phyloP scores from a whole-genome alignment of 64 coral and sea anemone genomes.

The Actinia equina region DNA sequence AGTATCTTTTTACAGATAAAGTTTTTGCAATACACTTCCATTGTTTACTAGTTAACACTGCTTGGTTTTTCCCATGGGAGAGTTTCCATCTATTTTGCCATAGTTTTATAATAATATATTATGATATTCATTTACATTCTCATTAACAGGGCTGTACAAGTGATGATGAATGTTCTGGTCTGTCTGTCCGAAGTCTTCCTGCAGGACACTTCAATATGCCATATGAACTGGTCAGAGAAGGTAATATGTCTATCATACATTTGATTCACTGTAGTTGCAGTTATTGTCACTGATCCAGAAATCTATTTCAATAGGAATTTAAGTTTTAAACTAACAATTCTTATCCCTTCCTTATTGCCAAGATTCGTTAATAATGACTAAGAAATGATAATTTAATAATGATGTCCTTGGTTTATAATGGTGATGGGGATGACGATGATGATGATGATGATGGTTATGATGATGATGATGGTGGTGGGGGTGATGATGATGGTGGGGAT shows the following conservation, averaged over 20 bases:
- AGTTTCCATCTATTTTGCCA: too few relatives aligned
- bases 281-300: neutral
- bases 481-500: neutral
- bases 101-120: too few relatives aligned
- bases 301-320: too few relatives aligned
- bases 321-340: too few relatives aligned
- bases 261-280: neutral
- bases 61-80: too few relatives aligned
- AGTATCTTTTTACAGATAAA: too few relatives aligned
- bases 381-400: too few relatives aligned
- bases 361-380: too few relatives aligned
- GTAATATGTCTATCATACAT: neutral
- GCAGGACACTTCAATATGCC: constrained; percentile 68
- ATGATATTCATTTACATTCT: neutral
- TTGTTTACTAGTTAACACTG: too few relatives aligned
- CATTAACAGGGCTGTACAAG: neutral
- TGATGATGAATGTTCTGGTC: constrained; percentile 28
- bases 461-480: neutral
- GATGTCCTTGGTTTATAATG: too few relatives aligned
- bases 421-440: neutral
- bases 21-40: too few relatives aligned
- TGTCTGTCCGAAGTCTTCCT: constrained; percentile 34
- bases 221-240: constrained; percentile 68
- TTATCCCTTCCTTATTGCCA: too few relatives aligned
- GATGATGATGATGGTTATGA: neutral